Conservation (phyloP, 2,888 invertebrate species). For the Schizotus pectinicornis region DNA sequence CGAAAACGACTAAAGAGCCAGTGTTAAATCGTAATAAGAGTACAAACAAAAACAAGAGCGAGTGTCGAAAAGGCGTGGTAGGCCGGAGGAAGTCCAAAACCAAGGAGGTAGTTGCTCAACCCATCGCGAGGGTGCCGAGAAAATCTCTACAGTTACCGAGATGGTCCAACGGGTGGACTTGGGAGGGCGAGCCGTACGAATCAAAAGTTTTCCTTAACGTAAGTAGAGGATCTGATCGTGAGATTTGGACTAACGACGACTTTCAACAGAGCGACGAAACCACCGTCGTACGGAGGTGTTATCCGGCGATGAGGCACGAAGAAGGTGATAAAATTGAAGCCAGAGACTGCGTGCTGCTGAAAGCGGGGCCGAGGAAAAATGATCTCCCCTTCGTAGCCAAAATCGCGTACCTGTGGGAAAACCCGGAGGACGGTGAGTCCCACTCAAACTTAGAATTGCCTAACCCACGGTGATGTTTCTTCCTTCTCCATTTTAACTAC, state of each 20-base stretch:
- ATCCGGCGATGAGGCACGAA: slow-evolving; percentile 86
- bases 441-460: no score
- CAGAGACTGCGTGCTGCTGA: slow-evolving; percentile 89
- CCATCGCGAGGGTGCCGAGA: slow-evolving; percentile 45
- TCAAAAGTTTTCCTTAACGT: slow-evolving; percentile 89
- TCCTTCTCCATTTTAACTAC: no score
- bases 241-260: slow-evolving; percentile 52
- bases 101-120: slow-evolving; percentile 41
- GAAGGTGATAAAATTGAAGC: slow-evolving; percentile 87
- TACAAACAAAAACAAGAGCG: slow-evolving; percentile 36
- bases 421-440: slow-evolving; percentile 86
- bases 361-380: slow-evolving; percentile 81
- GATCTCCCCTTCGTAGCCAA: slow-evolving; percentile 95
- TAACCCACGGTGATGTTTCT: no score
- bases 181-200: slow-evolving; percentile 84
- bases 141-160: slow-evolving; percentile 61
- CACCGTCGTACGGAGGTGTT: slow-evolving; percentile 80
- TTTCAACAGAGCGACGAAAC: slow-evolving; percentile 74
- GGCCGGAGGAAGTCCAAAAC: slow-evolving; percentile 49
- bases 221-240: slow-evolving; percentile 56
- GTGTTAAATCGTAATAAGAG: slow-evolving; percentile 39
- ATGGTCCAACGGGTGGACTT: slow-evolving; percentile 93
- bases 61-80: slow-evolving; percentile 27
- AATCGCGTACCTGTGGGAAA: slow-evolving; percentile 93
- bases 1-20: slow-evolving; percentile 60